Evolutionary conservation across 2,113 vertebrate species (phyloP), one percentile per base, ranked within the genome.

Genomic region (Hemiscyllium ocellatum): DNA sequence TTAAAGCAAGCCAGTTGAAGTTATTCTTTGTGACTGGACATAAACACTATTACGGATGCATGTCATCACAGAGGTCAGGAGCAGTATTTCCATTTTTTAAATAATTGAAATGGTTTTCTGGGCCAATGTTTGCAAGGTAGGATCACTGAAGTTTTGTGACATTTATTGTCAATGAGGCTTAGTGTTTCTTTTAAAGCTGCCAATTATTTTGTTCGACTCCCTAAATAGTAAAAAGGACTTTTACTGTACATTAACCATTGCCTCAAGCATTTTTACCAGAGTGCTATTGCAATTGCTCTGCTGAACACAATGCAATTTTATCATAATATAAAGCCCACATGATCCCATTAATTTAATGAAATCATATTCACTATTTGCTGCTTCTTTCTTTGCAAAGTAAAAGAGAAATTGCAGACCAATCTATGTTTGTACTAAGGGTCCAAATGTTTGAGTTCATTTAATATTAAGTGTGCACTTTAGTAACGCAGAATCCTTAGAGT

Each of bases 291-390:
- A 17, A 13, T 26, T 33, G 50, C 86, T 61, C 50, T 56, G 50
- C 50, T 56, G 86, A 89, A 29, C 86, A 89, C 86, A 61, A 89
- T 33, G 86, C 50, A 52, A 89, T 89, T 56, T 89, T 89, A 26
- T 89, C 86, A 29, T 89, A 56, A 56, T 52, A 89, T 89, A 56
- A 89, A 61, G 50, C 33, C 50, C 86, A 89, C 13, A 4, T 33
- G 50, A 61, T 89, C 50, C 52, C 86, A 89, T 89, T 89, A 89
- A 56, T 89, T 52, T 61, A 89, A 89, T 89, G 86, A 89, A 89
- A 89, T 29, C 4, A 4, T 52, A 15, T 26, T 52, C 50, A 89
- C 50, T 89, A 52, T 24, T 56, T 56, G 83, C 83, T 47, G 47
- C 50, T 50, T 42, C 83, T 86, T 42, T 47, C 24, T 20, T 33